Evolutionary conservation across 2,113 vertebrate genomes (phyloP).

Genomic region (Phrynocephalus versicolor): DNA sequence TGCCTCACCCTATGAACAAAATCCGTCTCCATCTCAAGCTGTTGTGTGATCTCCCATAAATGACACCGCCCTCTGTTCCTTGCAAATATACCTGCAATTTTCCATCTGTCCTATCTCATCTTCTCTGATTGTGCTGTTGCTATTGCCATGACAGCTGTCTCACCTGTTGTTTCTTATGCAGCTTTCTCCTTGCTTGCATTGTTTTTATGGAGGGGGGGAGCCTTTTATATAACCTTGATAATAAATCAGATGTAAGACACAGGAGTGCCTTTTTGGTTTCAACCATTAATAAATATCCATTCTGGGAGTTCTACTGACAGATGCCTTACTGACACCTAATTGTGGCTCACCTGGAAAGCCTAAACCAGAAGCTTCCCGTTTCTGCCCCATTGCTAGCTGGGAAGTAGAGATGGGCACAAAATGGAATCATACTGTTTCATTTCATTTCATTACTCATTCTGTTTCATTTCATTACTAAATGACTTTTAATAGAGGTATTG

Average conservation of each 20-base stretch:
- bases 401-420: no score
- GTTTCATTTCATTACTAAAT: no score
- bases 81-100: rapidly evolving
- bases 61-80: neutral
- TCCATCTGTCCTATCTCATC: rapidly evolving
- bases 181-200: neutral
- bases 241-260: neutral
- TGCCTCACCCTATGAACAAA: neutral
- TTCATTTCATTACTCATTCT: no score
- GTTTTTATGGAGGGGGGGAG: neutral
- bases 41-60: neutral
- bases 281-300: no score
- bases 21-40: rapidly evolving
- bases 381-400: no score
- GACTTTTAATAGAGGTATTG: no score
- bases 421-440: no score
- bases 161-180: neutral
- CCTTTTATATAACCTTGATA: neutral
- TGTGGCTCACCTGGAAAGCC: no score
- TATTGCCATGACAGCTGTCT: neutral
- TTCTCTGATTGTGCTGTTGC: neutral
- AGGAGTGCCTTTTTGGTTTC: no score
- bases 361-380: no score
- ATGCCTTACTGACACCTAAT: no score
- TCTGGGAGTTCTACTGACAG: no score